Percentiles rank a stretch among this genome's conserved stretches.
Conservation (phyloP, 2,888 invertebrate species). For the Drosophila rellima region DNA sequence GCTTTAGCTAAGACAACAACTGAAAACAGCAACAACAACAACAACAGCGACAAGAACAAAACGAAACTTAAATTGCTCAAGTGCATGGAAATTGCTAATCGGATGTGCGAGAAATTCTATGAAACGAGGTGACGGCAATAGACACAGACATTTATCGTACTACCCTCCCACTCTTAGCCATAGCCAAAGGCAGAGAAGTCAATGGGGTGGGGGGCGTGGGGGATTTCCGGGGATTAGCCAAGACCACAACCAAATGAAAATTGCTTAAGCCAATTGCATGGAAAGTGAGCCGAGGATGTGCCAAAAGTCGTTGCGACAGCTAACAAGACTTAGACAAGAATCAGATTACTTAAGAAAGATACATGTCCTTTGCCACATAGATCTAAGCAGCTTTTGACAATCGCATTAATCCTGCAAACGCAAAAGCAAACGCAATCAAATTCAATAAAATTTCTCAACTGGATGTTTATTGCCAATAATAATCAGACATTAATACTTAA, state of each 20-base stretch:
- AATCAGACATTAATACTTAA: constrained; percentile 23
- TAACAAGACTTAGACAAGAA: constrained; percentile 61
- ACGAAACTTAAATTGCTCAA: constrained; percentile 67
- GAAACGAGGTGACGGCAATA: constrained; percentile 38
- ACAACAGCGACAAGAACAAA: constrained; percentile 1
- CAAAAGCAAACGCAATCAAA: constrained; percentile 5
- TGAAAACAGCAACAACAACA: constrained; percentile 19
- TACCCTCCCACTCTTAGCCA: not conserved
- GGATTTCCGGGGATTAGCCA: constrained; percentile 9
- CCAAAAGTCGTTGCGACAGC: constrained; percentile 71
- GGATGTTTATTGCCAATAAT: constrained; percentile 14
- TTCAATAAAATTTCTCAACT: constrained; percentile 17
- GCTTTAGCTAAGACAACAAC: constrained; percentile 64
- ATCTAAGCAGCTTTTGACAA: constrained; percentile 48
- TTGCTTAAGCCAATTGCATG: constrained; percentile 77
- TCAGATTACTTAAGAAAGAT: constrained; percentile 56
- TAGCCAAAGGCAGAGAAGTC: constrained; percentile 9
- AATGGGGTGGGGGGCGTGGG: not conserved
- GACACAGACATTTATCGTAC: constrained; percentile 16
- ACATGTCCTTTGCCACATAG: constrained; percentile 30
- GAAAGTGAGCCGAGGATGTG: constrained; percentile 63
- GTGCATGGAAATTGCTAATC: constrained; percentile 79
- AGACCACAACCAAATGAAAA: constrained; percentile 60
- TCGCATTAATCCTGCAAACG: constrained; percentile 42
- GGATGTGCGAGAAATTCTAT: constrained; percentile 64